These are phyloP conservation scores for Typhlomys cinereus DNA, from an alignment of 2,113 vertebrate genomes.

Conservation along the genomic window DNA sequence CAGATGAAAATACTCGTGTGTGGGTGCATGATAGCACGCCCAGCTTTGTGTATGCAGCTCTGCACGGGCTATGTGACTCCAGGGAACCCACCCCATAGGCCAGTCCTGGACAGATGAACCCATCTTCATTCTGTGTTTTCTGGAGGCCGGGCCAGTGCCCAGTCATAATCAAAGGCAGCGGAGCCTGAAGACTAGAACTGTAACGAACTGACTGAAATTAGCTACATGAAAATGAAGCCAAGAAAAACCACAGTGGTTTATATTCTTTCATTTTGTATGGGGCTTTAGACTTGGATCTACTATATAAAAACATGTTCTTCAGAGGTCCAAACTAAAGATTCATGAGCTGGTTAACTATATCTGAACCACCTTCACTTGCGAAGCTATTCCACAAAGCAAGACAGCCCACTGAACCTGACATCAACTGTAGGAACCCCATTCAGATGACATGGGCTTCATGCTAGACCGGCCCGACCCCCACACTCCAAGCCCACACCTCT, in stretches of 20 bases:
- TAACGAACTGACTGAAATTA: slow-evolving; percentile 58
- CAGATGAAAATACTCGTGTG: no score
- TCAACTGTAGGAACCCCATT: neutral
- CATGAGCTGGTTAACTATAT: rapidly evolving
- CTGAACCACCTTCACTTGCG: neutral
- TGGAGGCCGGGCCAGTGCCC: neutral
- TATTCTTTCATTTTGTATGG: slow-evolving; percentile 32
- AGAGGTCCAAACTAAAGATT: neutral
- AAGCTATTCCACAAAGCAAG: neutral
- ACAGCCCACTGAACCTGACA: neutral
- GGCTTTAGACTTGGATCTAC: neutral
- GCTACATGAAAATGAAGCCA: slow-evolving; percentile 33
- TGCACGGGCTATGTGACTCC: neutral
- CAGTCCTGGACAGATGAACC: neutral
- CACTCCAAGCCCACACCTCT: neutral
- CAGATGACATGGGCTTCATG: neutral
- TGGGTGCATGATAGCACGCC: no score
- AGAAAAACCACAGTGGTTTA: neutral
- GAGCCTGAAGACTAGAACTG: neutral
- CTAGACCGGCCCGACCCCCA: neutral
- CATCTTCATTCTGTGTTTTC: no score
- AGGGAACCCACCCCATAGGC: rapidly evolving
- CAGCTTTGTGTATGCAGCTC: neutral
- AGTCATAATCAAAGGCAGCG: neutral
- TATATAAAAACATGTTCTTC: slow-evolving; percentile 14